A percentile compares a stretch with the other conserved stretches of the same genome.
Conservation (phyloP, 2,797 vertebrate species). For the Otolemur crassicaudatus region DNA sequence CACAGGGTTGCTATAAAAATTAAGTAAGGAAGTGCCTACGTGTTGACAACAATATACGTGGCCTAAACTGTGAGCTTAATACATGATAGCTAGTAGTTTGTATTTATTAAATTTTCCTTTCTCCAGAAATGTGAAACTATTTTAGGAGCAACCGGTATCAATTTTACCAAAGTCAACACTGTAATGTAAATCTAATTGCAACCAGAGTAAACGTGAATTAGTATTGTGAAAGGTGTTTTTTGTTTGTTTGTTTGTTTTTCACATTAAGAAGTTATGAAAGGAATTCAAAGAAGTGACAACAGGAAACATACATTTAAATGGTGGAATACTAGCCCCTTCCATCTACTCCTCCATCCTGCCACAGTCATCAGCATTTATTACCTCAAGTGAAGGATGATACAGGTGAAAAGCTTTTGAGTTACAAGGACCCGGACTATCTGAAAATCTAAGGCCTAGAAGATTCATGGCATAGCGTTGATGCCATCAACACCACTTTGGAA, state of each 20-base stretch:
- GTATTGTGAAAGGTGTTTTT: not conserved
- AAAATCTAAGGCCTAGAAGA: not conserved
- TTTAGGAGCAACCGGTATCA: not conserved
- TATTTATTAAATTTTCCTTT: not conserved
- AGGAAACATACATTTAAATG: not conserved
- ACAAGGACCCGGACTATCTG: not conserved
- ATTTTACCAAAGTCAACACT: not conserved
- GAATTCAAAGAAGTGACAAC: not conserved
- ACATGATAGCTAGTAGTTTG: not conserved
- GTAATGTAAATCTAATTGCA: not conserved
- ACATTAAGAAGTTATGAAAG: not conserved
- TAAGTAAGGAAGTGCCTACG: not conserved
- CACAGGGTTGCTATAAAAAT: not conserved
- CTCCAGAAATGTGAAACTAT: not conserved
- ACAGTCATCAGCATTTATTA: not conserved
- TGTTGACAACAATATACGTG: not conserved
- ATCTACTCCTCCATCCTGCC: not conserved
- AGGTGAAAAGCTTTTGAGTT: slow-evolving; percentile 12
- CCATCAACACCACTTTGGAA: not conserved
- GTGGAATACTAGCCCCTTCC: not conserved
- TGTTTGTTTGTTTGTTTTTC: slow-evolving; percentile 2
- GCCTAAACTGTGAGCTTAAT: not conserved
- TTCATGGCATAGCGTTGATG: not conserved
- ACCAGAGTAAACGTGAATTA: not conserved
- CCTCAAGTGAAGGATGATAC: not conserved